Conservation (phyloP, 1,140 invertebrate genomes). For the Patella vulgata region DNA sequence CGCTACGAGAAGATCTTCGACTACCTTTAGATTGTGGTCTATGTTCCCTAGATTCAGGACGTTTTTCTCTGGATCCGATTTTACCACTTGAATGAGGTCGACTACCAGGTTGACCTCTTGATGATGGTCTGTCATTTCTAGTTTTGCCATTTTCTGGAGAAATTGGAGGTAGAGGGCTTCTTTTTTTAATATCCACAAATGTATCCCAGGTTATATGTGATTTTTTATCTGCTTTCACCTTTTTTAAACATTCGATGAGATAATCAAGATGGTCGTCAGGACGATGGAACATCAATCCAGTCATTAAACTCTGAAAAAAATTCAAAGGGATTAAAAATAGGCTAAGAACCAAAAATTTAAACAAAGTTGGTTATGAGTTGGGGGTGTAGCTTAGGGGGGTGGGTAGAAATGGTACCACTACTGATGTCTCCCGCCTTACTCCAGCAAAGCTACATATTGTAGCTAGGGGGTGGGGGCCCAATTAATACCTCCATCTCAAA, state of each 20-base stretch:
- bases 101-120: too few species aligned
- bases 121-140: constrained; percentile 18
- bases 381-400: too few species aligned
- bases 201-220: constrained; percentile 59
- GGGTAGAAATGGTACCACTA: background rate
- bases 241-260: constrained; percentile 61
- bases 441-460: background rate
- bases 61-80: too few species aligned
- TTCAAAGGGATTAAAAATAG: background rate
- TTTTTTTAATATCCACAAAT: constrained; percentile 60
- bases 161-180: constrained; percentile 58
- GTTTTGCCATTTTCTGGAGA: constrained; percentile 40
- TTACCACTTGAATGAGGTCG: too few species aligned
- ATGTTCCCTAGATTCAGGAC: too few species aligned
- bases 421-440: too few species aligned
- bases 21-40: too few species aligned
- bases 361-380: too few species aligned
- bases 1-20: too few species aligned
- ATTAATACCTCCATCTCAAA: too few species aligned
- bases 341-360: constrained; percentile 4
- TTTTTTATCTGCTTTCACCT: constrained; percentile 55
- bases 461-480: constrained; percentile 5
- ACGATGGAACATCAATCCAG: constrained; percentile 66
- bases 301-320: constrained; percentile 63
- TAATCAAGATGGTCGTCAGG: constrained; percentile 65